These are phyloP conservation scores for Biston stratarius DNA, from an alignment of 2,888 invertebrate species.

Conservation along the genomic window DNA sequence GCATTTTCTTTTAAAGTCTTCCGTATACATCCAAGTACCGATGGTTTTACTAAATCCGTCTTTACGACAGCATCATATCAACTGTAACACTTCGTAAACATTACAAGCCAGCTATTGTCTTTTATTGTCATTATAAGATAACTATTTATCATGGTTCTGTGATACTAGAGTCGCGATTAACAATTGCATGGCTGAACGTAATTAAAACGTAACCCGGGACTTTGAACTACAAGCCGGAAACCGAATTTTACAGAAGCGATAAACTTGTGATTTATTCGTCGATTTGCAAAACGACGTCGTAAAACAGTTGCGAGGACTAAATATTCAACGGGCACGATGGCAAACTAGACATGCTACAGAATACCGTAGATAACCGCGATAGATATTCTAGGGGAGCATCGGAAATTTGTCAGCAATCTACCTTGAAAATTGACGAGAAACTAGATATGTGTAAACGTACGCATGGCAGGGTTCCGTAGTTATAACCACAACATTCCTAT, in stretches of 20 bases:
- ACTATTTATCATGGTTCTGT: slow-evolving; percentile 37
- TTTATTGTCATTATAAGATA: slow-evolving; percentile 38
- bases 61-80: slow-evolving; percentile 18
- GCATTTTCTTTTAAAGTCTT: slow-evolving; percentile 41
- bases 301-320: slow-evolving; percentile 44
- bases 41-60: slow-evolving; percentile 13
- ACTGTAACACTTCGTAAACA: slow-evolving; percentile 26
- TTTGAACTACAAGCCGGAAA: slow-evolving; percentile 45
- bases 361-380: background rate
- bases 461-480: slow-evolving; percentile 2
- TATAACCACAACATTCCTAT: slow-evolving; percentile 6
- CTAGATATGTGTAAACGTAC: slow-evolving; percentile 1
- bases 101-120: slow-evolving; percentile 6
- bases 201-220: slow-evolving; percentile 40
- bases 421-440: slow-evolving; percentile 3
- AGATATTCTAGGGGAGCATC: background rate
- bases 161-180: slow-evolving; percentile 31
- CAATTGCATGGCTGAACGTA: slow-evolving; percentile 40
- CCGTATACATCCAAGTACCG: background rate
- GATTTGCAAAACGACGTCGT: slow-evolving; percentile 44
- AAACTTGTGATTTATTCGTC: slow-evolving; percentile 46
- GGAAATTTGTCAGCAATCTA: background rate
- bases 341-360: slow-evolving; percentile 38
- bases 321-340: slow-evolving; percentile 34
- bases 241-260: slow-evolving; percentile 44